These are phyloP conservation scores for Dynastes tityus DNA, from an alignment of 2,888 invertebrate genomes.

Conservation along the genomic window DNA sequence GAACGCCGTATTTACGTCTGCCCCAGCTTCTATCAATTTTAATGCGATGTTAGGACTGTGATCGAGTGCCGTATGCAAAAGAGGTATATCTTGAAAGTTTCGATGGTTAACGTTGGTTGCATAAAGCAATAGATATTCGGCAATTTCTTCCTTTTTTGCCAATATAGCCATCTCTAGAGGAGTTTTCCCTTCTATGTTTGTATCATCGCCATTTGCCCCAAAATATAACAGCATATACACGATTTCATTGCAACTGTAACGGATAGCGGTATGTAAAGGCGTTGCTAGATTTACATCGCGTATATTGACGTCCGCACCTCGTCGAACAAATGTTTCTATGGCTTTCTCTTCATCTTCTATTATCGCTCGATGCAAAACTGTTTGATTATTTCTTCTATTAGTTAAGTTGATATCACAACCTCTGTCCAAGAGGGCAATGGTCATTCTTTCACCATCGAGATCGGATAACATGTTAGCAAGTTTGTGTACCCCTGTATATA, in stretches of 20 bases:
- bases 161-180: neutral
- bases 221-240: constrained; percentile 8
- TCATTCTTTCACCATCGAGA: neutral
- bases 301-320: neutral
- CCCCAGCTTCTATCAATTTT: constrained; percentile 10
- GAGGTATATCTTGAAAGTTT: neutral
- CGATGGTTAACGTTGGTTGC: neutral
- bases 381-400: neutral
- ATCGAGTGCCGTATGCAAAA: neutral
- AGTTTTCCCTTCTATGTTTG: neutral
- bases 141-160: neutral
- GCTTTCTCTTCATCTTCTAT: neutral
- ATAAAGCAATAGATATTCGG: constrained; percentile 17
- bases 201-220: neutral
- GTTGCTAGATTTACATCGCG: neutral
- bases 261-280: neutral
- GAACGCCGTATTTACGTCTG: constrained; percentile 1
- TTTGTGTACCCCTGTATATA: neutral
- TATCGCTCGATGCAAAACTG: neutral
- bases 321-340: neutral
- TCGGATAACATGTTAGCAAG: neutral
- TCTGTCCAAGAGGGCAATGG: neutral
- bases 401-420: neutral
- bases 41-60: neutral
- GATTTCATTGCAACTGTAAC: neutral